Percentiles rank a stretch among this genome's conserved stretches.
Evolutionary conservation across 2,888 invertebrate genomes (phyloP).

Genomic region (Oscheius sp.): DNA sequence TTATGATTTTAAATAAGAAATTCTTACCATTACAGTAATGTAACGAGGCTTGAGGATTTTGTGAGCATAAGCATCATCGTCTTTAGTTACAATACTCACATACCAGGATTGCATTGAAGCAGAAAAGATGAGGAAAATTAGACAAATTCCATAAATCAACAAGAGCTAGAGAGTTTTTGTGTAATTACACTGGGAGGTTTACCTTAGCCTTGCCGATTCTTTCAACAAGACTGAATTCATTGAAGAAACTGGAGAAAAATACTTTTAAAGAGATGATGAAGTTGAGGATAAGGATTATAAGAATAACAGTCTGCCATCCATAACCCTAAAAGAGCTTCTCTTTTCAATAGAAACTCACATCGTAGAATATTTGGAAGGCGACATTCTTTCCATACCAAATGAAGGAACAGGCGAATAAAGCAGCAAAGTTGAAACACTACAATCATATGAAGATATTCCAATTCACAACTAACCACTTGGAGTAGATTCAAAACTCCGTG

Average conservation of each 20-base stretch:
- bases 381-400: conserved; percentile 17
- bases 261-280: conserved; percentile 10
- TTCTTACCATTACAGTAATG: conserved; percentile 16
- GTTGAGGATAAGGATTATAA: conserved; percentile 13
- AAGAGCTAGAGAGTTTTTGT: neutral
- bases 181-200: neutral
- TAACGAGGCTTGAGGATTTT: conserved; percentile 12
- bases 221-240: neutral
- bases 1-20: neutral
- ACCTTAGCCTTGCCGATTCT: conserved; percentile 19
- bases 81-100: conserved; percentile 8
- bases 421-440: conserved; percentile 18
- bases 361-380: conserved; percentile 19
- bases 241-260: conserved; percentile 4
- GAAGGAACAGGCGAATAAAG: conserved; percentile 18
- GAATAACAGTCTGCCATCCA: conserved; percentile 22
- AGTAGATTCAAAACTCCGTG: conserved; percentile 23
- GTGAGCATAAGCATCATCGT: conserved; percentile 2
- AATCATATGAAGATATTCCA: too few species aligned
- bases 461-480: conserved; percentile 1
- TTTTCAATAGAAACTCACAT: neutral
- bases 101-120: conserved; percentile 26
- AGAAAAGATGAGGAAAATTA: conserved; percentile 8
- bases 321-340: neutral
- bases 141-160: conserved; percentile 9